phyloP scores from a whole-genome alignment of 1,140 invertebrate genomes.

The Halesus radiatus region DNA sequence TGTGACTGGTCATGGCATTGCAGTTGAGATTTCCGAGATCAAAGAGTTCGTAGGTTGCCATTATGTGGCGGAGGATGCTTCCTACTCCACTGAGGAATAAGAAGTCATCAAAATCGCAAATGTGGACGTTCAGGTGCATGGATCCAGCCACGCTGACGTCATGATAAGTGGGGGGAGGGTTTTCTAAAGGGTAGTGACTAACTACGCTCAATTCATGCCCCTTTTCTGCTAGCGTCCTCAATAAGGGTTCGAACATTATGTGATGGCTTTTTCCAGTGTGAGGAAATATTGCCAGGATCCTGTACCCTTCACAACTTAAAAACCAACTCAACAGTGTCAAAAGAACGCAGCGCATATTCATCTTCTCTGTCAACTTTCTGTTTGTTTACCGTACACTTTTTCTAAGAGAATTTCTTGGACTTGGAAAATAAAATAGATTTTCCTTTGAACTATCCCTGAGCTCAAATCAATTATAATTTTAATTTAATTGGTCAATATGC shows the following conservation, averaged over 20 bases:
- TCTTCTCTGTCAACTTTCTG: too few species aligned
- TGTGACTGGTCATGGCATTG: slow-evolving; percentile 62
- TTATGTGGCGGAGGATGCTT: slow-evolving; percentile 39
- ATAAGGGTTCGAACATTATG: slow-evolving; percentile 76
- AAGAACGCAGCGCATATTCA: neutral
- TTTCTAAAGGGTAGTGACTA: slow-evolving; percentile 72
- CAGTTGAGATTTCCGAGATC: slow-evolving; percentile 61
- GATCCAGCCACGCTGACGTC: slow-evolving; percentile 64
- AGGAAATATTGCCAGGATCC: slow-evolving; percentile 75
- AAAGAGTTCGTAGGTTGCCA: slow-evolving; percentile 51
- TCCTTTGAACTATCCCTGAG: too few species aligned
- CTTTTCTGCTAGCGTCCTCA: slow-evolving; percentile 72
- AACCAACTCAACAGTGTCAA: neutral
- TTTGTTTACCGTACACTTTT: too few species aligned
- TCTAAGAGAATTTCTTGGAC: too few species aligned
- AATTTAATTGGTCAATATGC: too few species aligned
- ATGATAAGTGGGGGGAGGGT: slow-evolving; percentile 67
- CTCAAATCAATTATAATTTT: too few species aligned
- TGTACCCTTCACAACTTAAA: slow-evolving; percentile 45
- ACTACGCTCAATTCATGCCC: slow-evolving; percentile 80
- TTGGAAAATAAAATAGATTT: too few species aligned
- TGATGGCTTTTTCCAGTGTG: slow-evolving; percentile 81
- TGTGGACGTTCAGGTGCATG: slow-evolving; percentile 49
- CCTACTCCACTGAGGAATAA: slow-evolving; percentile 44
- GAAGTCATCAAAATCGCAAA: slow-evolving; percentile 49